Conservation (phyloP, 2,113 vertebrate genomes). For the Platysteira castanea region DNA sequence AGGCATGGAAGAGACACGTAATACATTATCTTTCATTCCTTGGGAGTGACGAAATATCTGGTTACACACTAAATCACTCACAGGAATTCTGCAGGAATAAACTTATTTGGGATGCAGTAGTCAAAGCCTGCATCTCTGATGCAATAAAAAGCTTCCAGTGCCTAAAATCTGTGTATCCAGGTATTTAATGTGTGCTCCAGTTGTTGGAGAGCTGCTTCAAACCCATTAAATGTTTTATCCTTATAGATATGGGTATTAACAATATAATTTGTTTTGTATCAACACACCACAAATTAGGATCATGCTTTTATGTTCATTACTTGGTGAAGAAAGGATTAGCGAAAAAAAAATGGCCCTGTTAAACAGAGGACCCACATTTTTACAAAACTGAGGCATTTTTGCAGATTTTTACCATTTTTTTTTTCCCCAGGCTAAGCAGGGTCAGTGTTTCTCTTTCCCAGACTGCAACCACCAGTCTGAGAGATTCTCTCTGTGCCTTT, state of each 20-base stretch:
- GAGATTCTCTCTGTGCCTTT: not conserved
- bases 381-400: not conserved
- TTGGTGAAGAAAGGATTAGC: not conserved
- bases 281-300: not conserved
- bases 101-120: not conserved
- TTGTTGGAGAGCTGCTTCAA: not conserved
- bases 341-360: accelerated
- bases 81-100: not conserved
- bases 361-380: not conserved
- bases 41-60: not conserved
- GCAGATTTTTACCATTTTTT: not conserved
- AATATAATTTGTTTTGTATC: not conserved
- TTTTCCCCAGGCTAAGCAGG: too few species aligned
- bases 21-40: not conserved
- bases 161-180: not conserved
- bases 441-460: not conserved
- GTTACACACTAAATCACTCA: not conserved
- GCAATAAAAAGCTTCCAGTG: not conserved
- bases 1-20: not conserved
- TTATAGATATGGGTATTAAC: not conserved
- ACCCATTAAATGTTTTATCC: not conserved
- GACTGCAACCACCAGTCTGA: not conserved
- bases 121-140: not conserved
- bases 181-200: not conserved
- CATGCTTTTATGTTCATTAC: not conserved